Evolutionary conservation across 2,888 invertebrate genomes (phyloP), one percentile per base, ranked within the genome.

Genomic region (Xestia c-nigrum): DNA sequence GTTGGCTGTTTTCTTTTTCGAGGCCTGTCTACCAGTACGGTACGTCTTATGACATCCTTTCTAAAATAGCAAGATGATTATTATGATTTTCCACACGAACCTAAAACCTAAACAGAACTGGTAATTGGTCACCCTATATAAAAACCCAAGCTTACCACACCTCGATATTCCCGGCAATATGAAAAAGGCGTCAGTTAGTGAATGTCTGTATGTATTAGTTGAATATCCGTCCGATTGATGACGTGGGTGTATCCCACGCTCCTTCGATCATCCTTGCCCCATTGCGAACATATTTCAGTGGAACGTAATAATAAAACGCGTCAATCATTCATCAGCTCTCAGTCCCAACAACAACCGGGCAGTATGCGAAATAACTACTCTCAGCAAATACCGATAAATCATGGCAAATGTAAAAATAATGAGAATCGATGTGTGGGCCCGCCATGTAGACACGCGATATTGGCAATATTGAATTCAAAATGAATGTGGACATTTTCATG

Each of bases 321-420:
- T 77, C 75, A 72, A 76, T 76, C 73, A 81, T 72, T 76, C 72
- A 75, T 76, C 76, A 47, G 63, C 74, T 67, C 72, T 73, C 69
- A 65, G 76, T 46, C 57, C 52, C 52, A 64, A 77, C 68, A 81
- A 79, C 74, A 65, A 14, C 57, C 57, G 46, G 65, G 14, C 46
- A 76, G 68, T 72, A 38, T 64, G 63, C 47, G 72, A 76, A 71
- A 78, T 78, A 81, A 84, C 74, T 61, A 78, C 64, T 76, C 65
- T n/a, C 40, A n/a, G 59, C 57, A 74, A 83, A 71, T 61, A 70
- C 16, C 65, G 64, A 78, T 85, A 81, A 78, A 87, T 83, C 79
- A 85, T 64, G 31, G 69, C 77, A 63, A 79, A 79, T 69, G 59
- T 68, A 69, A 75, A 57, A 74, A 65, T 81, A 81, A 80, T 76